Evolutionary conservation across 2,888 invertebrate genomes (phyloP).

Genomic region (Pristionchus japonicus): DNA sequence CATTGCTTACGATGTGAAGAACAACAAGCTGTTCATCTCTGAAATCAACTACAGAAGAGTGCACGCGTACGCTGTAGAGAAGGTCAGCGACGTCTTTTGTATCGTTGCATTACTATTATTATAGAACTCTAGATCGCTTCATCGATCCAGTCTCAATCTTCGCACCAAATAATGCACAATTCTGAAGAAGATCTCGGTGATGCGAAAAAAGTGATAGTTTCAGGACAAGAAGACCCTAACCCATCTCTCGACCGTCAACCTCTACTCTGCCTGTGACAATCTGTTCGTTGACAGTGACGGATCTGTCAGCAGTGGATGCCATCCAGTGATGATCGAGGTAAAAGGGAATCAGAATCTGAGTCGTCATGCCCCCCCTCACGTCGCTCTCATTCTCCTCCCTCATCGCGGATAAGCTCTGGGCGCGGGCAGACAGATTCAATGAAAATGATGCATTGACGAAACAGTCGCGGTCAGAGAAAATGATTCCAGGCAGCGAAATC

Average conservation of each 20-base stretch:
- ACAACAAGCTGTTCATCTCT: constrained; percentile 55
- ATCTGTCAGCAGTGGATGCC: constrained; percentile 42
- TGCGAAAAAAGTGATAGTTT: too few relatives aligned
- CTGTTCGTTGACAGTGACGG: not conserved
- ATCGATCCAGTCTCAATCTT: too few relatives aligned
- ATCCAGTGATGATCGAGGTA: constrained; percentile 26
- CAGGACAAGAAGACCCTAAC: constrained; percentile 11
- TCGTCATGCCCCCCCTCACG: too few relatives aligned
- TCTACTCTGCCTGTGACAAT: constrained; percentile 31
- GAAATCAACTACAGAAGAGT: constrained; percentile 54
- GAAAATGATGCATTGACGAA: too few relatives aligned
- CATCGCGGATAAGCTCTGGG: too few relatives aligned
- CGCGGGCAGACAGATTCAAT: too few relatives aligned
- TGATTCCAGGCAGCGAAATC: not conserved
- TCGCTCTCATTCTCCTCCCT: not conserved
- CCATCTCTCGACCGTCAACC: not conserved
- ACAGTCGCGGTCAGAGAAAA: too few relatives aligned
- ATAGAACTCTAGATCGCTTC: not conserved
- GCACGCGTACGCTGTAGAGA: constrained; percentile 51
- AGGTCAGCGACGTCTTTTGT: constrained; percentile 15
- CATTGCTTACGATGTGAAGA: constrained; percentile 53
- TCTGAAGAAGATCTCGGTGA: too few relatives aligned
- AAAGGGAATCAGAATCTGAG: too few relatives aligned
- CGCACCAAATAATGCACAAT: too few relatives aligned
- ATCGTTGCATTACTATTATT: not conserved